Conservation (phyloP, 2,888 invertebrate species). For the Athalia circularis region DNA sequence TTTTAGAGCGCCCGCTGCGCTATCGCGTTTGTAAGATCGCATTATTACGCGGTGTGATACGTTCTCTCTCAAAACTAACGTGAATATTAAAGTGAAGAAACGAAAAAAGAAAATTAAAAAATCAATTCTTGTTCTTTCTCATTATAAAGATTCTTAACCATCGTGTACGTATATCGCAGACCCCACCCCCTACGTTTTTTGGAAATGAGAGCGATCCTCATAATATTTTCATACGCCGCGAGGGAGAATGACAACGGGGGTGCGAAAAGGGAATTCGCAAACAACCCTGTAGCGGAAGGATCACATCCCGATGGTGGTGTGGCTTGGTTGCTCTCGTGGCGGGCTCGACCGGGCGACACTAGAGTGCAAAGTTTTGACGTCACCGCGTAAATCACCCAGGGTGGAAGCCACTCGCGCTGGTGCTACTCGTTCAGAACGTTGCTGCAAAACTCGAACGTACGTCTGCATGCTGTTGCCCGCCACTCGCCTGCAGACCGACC, state of each 20-base stretch:
- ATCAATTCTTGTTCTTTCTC: too few species aligned
- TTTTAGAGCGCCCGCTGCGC: not conserved
- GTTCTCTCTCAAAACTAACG: not conserved
- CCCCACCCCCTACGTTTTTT: not conserved
- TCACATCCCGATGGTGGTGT: not conserved
- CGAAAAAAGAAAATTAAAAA: not conserved
- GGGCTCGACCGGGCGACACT: constrained; percentile 58
- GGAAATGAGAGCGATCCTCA: constrained; percentile 32
- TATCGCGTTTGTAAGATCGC: constrained; percentile 14
- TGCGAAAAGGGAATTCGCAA: constrained; percentile 24
- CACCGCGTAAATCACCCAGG: constrained; percentile 70
- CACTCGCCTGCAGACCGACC: not conserved
- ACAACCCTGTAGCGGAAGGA: constrained; percentile 18
- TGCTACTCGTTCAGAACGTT: constrained; percentile 54
- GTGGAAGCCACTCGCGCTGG: constrained; percentile 52
- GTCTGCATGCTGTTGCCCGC: not conserved
- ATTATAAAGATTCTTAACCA: not conserved
- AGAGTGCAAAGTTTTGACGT: constrained; percentile 72
- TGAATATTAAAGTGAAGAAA: not conserved
- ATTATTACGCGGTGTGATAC: not conserved
- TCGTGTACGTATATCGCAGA: too few species aligned
- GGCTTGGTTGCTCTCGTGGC: not conserved
- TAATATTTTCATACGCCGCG: constrained; percentile 43
- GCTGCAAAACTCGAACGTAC: constrained; percentile 51
- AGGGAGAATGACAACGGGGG: not conserved